Evolutionary conservation across 1,140 invertebrate genomes (phyloP), one percentile per base, ranked within the genome.

Genomic region (Rhopalosiphum maidis): DNA sequence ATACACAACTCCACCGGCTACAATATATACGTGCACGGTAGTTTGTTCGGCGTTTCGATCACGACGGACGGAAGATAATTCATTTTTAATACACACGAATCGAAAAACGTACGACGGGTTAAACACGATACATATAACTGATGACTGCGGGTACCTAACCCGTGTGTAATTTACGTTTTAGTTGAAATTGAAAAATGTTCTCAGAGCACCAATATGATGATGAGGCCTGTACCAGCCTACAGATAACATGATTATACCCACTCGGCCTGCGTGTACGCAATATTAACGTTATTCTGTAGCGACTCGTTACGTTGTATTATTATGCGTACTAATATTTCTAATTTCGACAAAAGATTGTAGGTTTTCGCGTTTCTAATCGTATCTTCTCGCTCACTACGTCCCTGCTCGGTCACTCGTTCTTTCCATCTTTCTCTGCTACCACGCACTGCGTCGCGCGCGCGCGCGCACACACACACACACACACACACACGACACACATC

Each of bases 21-120:
- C n/a, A 77, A 77, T 23, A 41, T 23, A 41, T 41, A 22, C 30
- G 30, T 68, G 30, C 30, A 68, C 15, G 60, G 30, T n/a, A 68
- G 60, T 77, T 6, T 35, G 11, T 77, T 77, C 30, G 6, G n/a
- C 15, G 30, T 77, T 77, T 77, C 30, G 60, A 6, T n/a, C 60
- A n/a, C 30, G 60, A 18, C 15, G 30, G 30, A n/a, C 15, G 18
- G n/a, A 18, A 35, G n/a, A 35, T 77, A n/a, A 77, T 77, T n/a
- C 30, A 77, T 77, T 77, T 77, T 77, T n/a, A 77, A 77, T n/a
- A n/a, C n/a, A 77, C 60, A 22, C 15, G 60, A n/a, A 77, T 77
- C 60, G 15, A 77, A 77, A 77, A 77, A 77, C n/a, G n/a, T 77
- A n/a, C n/a, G 60, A n/a, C 60, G 60, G n/a, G 60, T 77, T 77